Percentiles rank a stretch among this genome's conserved stretches.
phyloP scores from a whole-genome alignment of 2,113 vertebrate species.

The Daboia siamensis region DNA sequence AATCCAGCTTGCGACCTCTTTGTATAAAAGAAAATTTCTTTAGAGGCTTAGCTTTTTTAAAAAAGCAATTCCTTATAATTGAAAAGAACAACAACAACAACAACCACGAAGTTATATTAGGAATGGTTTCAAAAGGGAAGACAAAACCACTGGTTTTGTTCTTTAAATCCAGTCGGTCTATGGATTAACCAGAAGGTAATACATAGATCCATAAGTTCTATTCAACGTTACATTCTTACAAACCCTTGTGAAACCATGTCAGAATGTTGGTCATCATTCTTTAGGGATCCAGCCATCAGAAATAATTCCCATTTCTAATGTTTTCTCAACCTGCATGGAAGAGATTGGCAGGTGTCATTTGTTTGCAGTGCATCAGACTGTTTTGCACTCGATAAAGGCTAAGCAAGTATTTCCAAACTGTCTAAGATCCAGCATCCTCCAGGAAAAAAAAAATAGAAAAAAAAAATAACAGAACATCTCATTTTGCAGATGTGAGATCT shows the following conservation, averaged over 20 bases:
- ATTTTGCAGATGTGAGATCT: slow-evolving; percentile 4
- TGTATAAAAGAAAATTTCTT: not conserved
- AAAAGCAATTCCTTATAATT: not conserved
- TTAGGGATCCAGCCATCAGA: not conserved
- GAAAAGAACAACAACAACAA: no score
- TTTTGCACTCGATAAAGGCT: not conserved
- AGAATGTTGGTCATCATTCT: not conserved
- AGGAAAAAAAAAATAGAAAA: no score
- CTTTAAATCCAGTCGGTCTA: not conserved
- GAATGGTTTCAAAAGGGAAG: not conserved
- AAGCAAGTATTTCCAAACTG: not conserved
- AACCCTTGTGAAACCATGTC: not conserved
- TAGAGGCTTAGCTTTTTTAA: not conserved
- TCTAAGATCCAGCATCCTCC: not conserved
- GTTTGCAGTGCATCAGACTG: not conserved
- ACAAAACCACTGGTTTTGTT: not conserved
- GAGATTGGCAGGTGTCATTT: not conserved
- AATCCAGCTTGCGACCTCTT: not conserved
- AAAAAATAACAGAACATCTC: not conserved
- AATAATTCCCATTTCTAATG: not conserved
- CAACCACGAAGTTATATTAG: not conserved
- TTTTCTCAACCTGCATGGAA: not conserved
- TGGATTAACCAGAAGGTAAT: not conserved
- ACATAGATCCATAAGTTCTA: not conserved
- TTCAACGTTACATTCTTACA: not conserved